These are phyloP conservation scores for Chiloscyllium plagiosum DNA, from an alignment of 2,113 vertebrate species.

Conservation along the genomic window DNA sequence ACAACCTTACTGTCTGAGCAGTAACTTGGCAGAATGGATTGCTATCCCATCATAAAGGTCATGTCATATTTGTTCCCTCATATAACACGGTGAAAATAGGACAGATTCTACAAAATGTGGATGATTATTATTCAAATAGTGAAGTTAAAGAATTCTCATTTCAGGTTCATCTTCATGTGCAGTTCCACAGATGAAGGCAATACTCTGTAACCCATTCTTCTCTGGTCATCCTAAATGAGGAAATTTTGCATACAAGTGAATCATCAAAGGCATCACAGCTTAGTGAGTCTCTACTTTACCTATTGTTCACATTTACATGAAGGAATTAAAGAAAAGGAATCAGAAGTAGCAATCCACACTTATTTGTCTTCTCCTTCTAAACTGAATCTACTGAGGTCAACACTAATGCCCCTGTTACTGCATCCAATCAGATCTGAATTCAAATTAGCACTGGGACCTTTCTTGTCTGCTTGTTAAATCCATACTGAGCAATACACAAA, in stretches of 20 bases:
- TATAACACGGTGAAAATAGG: background rate
- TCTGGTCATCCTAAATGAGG: background rate
- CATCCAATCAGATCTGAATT: background rate
- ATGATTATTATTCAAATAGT: background rate
- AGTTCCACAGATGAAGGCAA: background rate
- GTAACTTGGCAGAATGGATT: background rate
- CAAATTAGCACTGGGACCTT: background rate
- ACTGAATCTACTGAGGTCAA: background rate
- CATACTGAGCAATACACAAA: background rate
- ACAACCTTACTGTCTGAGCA: background rate
- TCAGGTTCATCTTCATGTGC: background rate
- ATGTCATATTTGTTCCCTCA: background rate
- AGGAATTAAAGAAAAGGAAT: background rate
- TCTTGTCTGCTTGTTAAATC: background rate
- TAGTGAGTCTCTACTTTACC: background rate
- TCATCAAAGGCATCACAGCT: background rate
- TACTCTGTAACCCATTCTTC: background rate
- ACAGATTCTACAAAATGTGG: background rate
- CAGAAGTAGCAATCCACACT: background rate
- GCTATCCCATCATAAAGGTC: background rate
- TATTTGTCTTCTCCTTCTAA: background rate
- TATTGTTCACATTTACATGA: background rate
- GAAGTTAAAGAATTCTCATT: background rate
- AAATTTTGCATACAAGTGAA: background rate
- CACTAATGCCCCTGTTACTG: background rate